A percentile compares a stretch with the other conserved stretches of the same genome.
phyloP scores from a whole-genome alignment of 2,888 invertebrate species.

The Lysandra coridon region DNA sequence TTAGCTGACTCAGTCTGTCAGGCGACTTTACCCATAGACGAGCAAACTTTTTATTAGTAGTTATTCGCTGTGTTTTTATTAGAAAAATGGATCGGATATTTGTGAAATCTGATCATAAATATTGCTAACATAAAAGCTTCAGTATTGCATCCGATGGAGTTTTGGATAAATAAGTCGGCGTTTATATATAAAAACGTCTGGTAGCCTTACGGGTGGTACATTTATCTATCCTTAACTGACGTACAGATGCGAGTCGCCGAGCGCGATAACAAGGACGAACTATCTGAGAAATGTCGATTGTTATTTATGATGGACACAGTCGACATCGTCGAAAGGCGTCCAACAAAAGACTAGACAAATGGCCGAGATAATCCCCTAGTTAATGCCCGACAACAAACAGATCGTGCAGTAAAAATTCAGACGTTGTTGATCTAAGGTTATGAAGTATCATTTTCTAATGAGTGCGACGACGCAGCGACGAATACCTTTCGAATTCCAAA shows the following conservation, averaged over 20 bases:
- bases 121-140: not conserved
- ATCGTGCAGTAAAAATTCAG: conserved; percentile 33
- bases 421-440: conserved; percentile 28
- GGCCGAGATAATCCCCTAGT: conserved; percentile 67
- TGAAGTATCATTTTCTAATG: conserved; percentile 52
- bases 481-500: conserved; percentile 79
- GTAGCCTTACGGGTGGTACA: conserved; percentile 68
- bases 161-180: conserved; percentile 14
- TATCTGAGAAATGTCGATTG: conserved; percentile 71
- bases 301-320: conserved; percentile 69
- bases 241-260: conserved; percentile 68
- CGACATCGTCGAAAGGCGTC: conserved; percentile 55
- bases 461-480: conserved; percentile 61
- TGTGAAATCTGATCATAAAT: not conserved
- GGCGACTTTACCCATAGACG: too few relatives aligned
- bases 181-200: conserved; percentile 26
- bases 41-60: too few relatives aligned
- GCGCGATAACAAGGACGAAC: conserved; percentile 68
- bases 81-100: not conserved
- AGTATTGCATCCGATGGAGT: not conserved
- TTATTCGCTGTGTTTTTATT: too few relatives aligned
- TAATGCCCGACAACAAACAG: conserved; percentile 43
- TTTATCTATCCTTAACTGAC: conserved; percentile 58
- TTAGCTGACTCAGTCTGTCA: too few relatives aligned
- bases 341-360: conserved; percentile 76